Evolutionary conservation across 2,797 vertebrate species (phyloP), one percentile per base, ranked within the genome.

Genomic region (Ambastaia sidthimunki): DNA sequence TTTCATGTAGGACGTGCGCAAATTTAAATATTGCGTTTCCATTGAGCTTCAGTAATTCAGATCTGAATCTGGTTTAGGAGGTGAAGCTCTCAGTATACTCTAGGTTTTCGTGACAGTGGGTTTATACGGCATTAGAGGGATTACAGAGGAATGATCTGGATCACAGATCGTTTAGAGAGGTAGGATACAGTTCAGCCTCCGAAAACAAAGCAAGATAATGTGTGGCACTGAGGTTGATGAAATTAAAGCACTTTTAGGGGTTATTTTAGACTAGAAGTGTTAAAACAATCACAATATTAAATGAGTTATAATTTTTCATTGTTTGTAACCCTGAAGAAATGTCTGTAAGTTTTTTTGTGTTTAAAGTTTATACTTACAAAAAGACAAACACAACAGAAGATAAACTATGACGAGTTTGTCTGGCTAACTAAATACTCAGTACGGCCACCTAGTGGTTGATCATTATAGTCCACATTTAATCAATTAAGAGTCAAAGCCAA

Each of bases 61-160:
- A 60, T 60, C 16, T 47, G 23, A 37, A 60, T 60, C 16, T 47
- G 23, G 65, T 77, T 77, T 31, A 69, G 44, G 37, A 76, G 65
- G 65, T 48, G 65, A 59, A 47, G 41, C 44, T 34, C 50, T 10
- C 4, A 10, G 2, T 48, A 55, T 69, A 18, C 18, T 69, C 48
- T 48, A 59, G 23, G 23, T 57, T 18, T 69, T 77, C 59, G 75
- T 59, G 65, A 69, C 75, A 77, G 66, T 77, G 66, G 66, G 65
- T 48, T 69, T 69, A 69, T 69, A 21, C 2, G 4, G 75, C 65
- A 77, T 77, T 21, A 77, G 52, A 59, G 75, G 75, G 65, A 77
- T 77, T 77, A 59, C 37, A 57, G 63, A 76, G 50, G 28, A 31
- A 21, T 41, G 37, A 69, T 59, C 75, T 69, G 75, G 23, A 76